These are phyloP conservation scores for Globia sparganii DNA, from an alignment of 2,888 invertebrate genomes.

Conservation along the genomic window DNA sequence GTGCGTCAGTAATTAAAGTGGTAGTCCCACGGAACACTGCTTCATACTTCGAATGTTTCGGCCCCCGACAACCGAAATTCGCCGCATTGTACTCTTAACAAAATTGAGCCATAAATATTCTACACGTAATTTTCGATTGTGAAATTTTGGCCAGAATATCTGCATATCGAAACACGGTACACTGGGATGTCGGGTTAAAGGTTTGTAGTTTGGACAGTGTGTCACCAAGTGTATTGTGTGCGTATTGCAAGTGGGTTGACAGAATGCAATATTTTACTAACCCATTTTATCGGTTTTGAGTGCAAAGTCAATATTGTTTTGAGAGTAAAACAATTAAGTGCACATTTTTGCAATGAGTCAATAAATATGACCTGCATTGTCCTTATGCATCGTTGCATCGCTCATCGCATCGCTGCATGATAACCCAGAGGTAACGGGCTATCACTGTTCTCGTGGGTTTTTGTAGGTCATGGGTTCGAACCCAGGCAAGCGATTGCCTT, in stretches of 20 bases:
- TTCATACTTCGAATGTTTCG: conserved; percentile 79
- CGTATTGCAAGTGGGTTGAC: conserved; percentile 30
- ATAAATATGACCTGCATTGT: neutral
- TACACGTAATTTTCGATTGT: conserved; percentile 85
- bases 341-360: conserved; percentile 27
- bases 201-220: conserved; percentile 56
- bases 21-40: conserved; percentile 76
- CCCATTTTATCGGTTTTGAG: conserved; percentile 57
- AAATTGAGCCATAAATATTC: conserved; percentile 89
- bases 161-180: conserved; percentile 79
- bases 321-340: conserved; percentile 42
- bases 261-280: conserved; percentile 60
- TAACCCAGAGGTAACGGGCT: no score
- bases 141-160: conserved; percentile 77
- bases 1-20: conserved; percentile 83
- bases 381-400: neutral
- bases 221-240: conserved; percentile 51
- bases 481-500: neutral
- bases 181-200: conserved; percentile 70
- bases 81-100: conserved; percentile 77
- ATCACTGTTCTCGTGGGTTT: no score
- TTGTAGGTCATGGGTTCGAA: neutral
- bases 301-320: conserved; percentile 57
- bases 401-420: no score
- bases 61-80: conserved; percentile 78